Base-by-base conservation (phyloP, 2,113 vertebrate species). In the Cynoglossus semilaevis region DNA sequence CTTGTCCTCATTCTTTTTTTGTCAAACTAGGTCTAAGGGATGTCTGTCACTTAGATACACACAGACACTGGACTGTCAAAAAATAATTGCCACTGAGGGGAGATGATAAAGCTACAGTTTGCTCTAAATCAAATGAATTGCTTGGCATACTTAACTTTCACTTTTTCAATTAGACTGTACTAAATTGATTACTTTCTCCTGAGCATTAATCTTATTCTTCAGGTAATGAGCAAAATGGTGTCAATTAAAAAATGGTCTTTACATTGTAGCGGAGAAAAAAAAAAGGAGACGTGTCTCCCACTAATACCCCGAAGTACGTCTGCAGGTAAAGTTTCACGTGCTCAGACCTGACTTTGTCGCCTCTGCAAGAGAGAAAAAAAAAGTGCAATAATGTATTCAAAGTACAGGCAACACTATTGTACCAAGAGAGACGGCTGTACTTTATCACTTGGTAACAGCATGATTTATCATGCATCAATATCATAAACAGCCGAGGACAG, bases 1-100 rank as follows among this genome's bases (percentile, higher is more conserved):
- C 79, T 54, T 41, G 70, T 68, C 75, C 68, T 77, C 63, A 72
- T 58, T 65, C 56, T 64, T 64, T 29, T 29, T 29, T 29, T 29
- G 75, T 55, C 41, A 41, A 36, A 14, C 59, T 19, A 48, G 43
- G 44, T 56, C 46, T 60, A 63, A 73, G 46, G 43, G 22, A 18
- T 51, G 67, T 74, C 68, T 49, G 60, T 81, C 76, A 72, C 58
- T 29, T 29, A 29, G 6, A 51, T 38, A 36, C 19, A 5, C 16
- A 14, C 46, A 44, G 44, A 46, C 46, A 53, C 42, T 41, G 3
- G 42, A 47, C 44, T 60, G 46, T 57, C 15, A 34, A 38, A 60
- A 19, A 72, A 64, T 50, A 71, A 74, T 44, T 13, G 46, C 11
- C 10, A 51, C 45, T 6, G 13, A 58, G 52, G 73, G 64, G 49